Base-by-base conservation (phyloP, 1,140 invertebrate genomes). In the Patella vulgata region DNA sequence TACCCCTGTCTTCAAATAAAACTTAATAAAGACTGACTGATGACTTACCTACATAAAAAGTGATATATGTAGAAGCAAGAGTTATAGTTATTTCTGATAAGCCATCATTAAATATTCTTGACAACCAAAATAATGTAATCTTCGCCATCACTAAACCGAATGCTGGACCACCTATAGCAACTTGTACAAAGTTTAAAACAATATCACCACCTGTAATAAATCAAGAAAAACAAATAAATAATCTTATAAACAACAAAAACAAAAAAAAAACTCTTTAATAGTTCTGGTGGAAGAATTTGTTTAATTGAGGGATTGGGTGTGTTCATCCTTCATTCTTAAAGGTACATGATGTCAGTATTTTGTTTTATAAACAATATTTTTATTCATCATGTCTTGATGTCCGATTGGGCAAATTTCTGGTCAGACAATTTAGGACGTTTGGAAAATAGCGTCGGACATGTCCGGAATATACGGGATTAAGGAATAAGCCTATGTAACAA, bases 41-140 rank as follows among this genome's bases (percentile, higher is more conserved):
- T 14, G 8, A 70, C 78, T 76, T 62, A 82, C 81, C 82, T 40
- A 84, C 69, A 60, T 81, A 86, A 64, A 82, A 87, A 0, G 85
- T 85, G 17, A 85, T 52, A 58, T 86, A 87, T 8, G 85, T 81
- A 0, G 82, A 75, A 3, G 73, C 75, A n/a, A 87, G 62, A 1
- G 85, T 86, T 12, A 85, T 82, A 4, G 83, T 83, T 3, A 85
- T 84, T 69, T 87, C 86, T 11, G 78, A 74, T 11, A 82, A 50
- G 8, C 75, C 73, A 64, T 82, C 80, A 63, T 85, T 85, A 54
- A 84, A 85, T 14, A 85, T 83, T 23, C 71, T 71, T 2, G 75
- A 70, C 30, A 86, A 56, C 43, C 79, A 82, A 39, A 77, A 75
- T 8, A 84, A 59, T 8, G 82, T 74, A 5, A 82, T 58, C 48